Evolutionary conservation across 2,797 vertebrate genomes (phyloP), one percentile per base, ranked within the genome.

Genomic region (Phoxinus dragarum): DNA sequence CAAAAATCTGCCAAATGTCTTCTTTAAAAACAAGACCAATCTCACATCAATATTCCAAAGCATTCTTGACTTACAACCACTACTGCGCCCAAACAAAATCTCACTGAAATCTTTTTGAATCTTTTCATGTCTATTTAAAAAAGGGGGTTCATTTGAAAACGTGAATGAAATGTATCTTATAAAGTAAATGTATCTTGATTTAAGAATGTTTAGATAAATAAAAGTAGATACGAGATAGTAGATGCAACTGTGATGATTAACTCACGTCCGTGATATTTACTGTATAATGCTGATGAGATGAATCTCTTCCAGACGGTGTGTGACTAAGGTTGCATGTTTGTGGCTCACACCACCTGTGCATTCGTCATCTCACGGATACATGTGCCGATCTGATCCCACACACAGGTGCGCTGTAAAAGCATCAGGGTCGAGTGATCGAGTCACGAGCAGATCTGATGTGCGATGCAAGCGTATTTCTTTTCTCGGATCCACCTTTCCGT

Each of bases 241-340:
- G 49, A 49, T 17, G 47, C 16, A 5, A 49, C 4, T 17, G 47
- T 17, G 47, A 52, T 52, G 49, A 17, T 16, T 5, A 73, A 31
- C 7, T 49, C 47, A 49, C 42, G 34, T 80, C 34, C 17, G 4
- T 52, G 73, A 21, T 12, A 6, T 36, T 23, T 17, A 16, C 6
- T 54, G 54, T 44, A 3, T 21, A 27, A 67, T 40, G 54, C 40
- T 19, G 76, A 19, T 44, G 0, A 19, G 36, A 1, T 1, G 54
- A 66, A 66, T 52, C 44, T 83, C 34, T 16, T 47, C 77, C 77
- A 80, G 77, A 80, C 59, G n/a, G 27, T 6, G 80, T 82, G 80
- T 82, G 59, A 59, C 68, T 82, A 42, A 82, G 44, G 59, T 83
- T 31, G 5, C 27, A 47, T 75, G 72, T 83, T 75, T 83, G 59